Conservation (phyloP, 2,113 vertebrate genomes). For the Atlantisia rogersi region DNA sequence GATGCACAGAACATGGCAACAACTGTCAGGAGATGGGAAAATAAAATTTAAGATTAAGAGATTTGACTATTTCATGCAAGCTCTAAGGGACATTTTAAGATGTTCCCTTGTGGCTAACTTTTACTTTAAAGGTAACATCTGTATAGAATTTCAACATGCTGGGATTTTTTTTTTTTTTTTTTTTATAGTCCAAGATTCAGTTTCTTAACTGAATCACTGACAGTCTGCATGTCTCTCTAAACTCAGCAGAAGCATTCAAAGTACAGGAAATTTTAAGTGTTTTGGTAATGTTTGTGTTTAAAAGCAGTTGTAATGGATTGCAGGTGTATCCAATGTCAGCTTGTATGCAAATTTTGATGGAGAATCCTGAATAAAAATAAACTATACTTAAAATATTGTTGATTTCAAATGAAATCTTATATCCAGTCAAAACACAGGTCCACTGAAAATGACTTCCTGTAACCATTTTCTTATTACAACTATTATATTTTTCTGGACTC, state of each 20-base stretch:
- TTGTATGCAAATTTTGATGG: slow-evolving; percentile 6
- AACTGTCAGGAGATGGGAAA: neutral
- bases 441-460: neutral
- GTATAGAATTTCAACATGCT: slow-evolving; percentile 2
- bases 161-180: neutral
- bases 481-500: neutral
- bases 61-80: slow-evolving; percentile 35
- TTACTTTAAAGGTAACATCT: slow-evolving; percentile 39
- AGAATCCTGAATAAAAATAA: neutral
- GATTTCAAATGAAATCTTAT: neutral
- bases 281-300: neutral
- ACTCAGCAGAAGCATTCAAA: neutral
- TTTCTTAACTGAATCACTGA: slow-evolving; percentile 41
- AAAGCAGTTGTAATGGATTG: slow-evolving; percentile 31
- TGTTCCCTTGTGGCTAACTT: slow-evolving; percentile 30
- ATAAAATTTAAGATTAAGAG: slow-evolving; percentile 23
- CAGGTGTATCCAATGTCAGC: neutral
- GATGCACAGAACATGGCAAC: neutral
- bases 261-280: neutral
- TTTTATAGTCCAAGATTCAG: neutral
- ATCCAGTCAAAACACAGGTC: neutral
- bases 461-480: neutral
- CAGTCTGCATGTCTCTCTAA: neutral
- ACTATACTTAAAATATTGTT: neutral
- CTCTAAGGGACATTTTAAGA: slow-evolving; percentile 34